Evolutionary conservation across 2,888 invertebrate species (phyloP).

Genomic region (Lumbricus terrestris): DNA sequence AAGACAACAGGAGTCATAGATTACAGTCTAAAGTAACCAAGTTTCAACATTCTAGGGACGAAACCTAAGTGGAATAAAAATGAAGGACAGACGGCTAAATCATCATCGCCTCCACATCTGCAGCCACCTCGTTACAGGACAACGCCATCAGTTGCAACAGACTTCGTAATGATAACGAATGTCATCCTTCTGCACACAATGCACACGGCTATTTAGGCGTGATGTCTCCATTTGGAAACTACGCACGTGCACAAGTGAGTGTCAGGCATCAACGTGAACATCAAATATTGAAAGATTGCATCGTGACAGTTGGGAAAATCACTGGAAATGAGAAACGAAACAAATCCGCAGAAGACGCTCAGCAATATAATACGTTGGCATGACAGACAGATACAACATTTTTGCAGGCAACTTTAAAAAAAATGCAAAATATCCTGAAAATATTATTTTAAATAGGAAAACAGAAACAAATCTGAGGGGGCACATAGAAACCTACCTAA

Average conservation of each 20-base stretch:
- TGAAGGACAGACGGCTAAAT: neutral
- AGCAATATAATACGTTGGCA: neutral
- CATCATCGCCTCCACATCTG: neutral
- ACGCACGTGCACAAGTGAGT: neutral
- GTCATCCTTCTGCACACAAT: neutral
- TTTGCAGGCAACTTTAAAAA: neutral
- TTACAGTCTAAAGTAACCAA: neutral
- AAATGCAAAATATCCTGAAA: neutral
- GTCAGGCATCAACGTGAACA: neutral
- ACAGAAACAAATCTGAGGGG: neutral
- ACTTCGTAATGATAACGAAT: neutral
- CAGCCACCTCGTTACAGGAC: too few relatives aligned
- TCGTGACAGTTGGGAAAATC: neutral
- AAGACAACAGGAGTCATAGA: neutral
- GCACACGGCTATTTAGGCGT: neutral
- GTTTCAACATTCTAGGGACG: neutral
- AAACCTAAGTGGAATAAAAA: neutral
- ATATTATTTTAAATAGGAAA: neutral
- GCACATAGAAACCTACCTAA: neutral
- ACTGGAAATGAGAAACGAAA: neutral
- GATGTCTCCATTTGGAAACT: neutral
- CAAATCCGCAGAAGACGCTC: neutral
- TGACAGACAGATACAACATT: neutral
- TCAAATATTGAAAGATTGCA: slow-evolving; percentile 3
- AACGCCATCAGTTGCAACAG: neutral